These are phyloP conservation scores for Sussaba pulchella DNA, from an alignment of 2,888 invertebrate species.

Conservation along the genomic window DNA sequence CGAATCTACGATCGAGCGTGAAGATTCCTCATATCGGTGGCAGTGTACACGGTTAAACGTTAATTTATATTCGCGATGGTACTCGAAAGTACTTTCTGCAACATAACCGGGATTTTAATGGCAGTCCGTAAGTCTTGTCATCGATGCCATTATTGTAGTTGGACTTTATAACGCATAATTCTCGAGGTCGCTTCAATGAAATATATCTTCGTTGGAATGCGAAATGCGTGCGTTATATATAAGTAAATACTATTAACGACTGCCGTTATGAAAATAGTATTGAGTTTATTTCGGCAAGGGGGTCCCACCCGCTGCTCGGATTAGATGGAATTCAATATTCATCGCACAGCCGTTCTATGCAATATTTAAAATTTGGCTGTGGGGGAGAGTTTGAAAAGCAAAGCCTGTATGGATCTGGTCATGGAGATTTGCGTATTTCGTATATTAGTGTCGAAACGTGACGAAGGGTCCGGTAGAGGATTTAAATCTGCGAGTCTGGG, in stretches of 20 bases:
- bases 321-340: slow-evolving; percentile 25
- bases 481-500: slow-evolving; percentile 46
- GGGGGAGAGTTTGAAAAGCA: slow-evolving; percentile 16
- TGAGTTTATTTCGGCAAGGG: neutral
- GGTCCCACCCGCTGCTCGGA: neutral
- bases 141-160: slow-evolving; percentile 54
- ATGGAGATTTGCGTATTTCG: slow-evolving; percentile 42
- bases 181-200: slow-evolving; percentile 38
- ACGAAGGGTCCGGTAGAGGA: slow-evolving; percentile 51
- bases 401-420: slow-evolving; percentile 35
- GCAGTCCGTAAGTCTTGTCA: slow-evolving; percentile 60
- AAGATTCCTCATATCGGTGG: slow-evolving; percentile 48
- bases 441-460: slow-evolving; percentile 52
- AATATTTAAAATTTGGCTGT: slow-evolving; percentile 32
- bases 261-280: slow-evolving; percentile 9
- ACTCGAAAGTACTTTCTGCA: slow-evolving; percentile 46
- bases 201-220: slow-evolving; percentile 1
- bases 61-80: slow-evolving; percentile 40
- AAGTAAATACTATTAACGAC: slow-evolving; percentile 20
- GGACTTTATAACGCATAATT: slow-evolving; percentile 55
- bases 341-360: neutral
- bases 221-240: slow-evolving; percentile 43
- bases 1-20: slow-evolving; percentile 57
- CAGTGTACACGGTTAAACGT: slow-evolving; percentile 24
- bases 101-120: slow-evolving; percentile 53